Evolutionary conservation across 2,113 vertebrate genomes (phyloP), one percentile per base, ranked within the genome.

Genomic region (Hassar affinis): DNA sequence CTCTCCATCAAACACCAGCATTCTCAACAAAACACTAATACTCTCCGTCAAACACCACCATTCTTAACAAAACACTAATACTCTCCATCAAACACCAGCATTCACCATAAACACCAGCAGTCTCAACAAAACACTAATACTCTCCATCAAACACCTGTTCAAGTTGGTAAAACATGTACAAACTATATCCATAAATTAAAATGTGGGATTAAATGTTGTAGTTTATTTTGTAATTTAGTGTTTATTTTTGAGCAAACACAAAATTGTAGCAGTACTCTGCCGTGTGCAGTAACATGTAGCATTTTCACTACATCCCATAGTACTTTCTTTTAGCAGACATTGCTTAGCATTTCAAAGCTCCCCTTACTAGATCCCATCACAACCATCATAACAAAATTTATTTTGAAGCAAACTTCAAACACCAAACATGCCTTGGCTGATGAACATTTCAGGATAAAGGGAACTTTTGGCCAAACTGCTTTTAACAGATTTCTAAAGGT

Each of bases 401-500:
- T 42, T n/a, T n/a, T n/a, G 3, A 68, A 68, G 11, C 35, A 22
- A 42, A 42, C 27, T 35, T 64, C 27, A 64, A 64, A 64, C 62
- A 7, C 8, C 18, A 68, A 42, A 68, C 64, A 33, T 66, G 35
- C 42, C 17, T 20, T 64, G 14, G 6, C 30, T 35, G 62, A 64
- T 17, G 62, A 30, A 18, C 30, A 66, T 35, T 20, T 66, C 64
- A 66, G 33, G 33, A 66, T 66, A 20, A 18, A 38, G 64, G 33
- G 7, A 62, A 27, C 33, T 66, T 45, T 25, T 42, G 22, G 62
- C 64, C 18, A 69, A 66, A 69, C 66, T 69, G 66, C 35, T 45
- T 69, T 42, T 69, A 45, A 69, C 42, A 42, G 62, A 66, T 66
- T 66, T 66, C 62, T 66, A 66, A 66, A 66, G 62, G 15, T 5